phyloP scores from a whole-genome alignment of 1,140 invertebrate species.

The Coelopa frigida region DNA sequence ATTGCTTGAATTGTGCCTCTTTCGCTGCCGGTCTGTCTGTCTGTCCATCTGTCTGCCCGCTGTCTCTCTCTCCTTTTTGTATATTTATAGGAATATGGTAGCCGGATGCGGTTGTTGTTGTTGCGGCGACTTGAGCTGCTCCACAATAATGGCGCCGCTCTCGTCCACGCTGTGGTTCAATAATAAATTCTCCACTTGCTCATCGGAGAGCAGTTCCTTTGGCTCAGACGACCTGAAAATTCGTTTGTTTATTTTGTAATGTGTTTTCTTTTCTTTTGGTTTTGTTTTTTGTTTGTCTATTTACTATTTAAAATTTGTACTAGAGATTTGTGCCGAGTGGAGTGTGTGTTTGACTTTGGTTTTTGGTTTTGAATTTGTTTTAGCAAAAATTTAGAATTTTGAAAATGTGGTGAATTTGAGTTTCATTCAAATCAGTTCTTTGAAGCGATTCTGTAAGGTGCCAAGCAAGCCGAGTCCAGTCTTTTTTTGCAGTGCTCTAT shows the following conservation, averaged over 20 bases:
- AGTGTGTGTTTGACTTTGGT: no score
- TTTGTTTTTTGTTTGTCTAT: neutral
- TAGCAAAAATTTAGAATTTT: neutral
- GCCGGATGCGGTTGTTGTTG: constrained; percentile 11
- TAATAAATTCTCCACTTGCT: constrained; percentile 43
- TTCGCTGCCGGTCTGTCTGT: no score
- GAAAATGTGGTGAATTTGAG: no score
- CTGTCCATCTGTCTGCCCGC: no score
- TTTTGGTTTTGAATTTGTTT: neutral
- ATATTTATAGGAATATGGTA: no score
- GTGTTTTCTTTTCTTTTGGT: constrained; percentile 2
- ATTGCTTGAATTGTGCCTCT: no score
- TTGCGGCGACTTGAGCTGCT: constrained; percentile 33
- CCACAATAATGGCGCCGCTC: constrained; percentile 38
- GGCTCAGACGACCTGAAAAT: constrained; percentile 41
- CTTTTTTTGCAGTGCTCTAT: constrained; percentile 17
- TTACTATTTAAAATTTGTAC: neutral
- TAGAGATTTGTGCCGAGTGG: no score
- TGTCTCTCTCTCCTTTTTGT: no score
- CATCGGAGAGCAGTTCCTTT: constrained; percentile 42
- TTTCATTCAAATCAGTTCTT: constrained; percentile 30
- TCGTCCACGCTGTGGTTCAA: constrained; percentile 39
- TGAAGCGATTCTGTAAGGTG: constrained; percentile 38
- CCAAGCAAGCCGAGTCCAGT: constrained; percentile 32
- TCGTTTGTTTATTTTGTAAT: constrained; percentile 2